Evolutionary conservation across 2,888 invertebrate species (phyloP).

Genomic region (Torymus tubicola): DNA sequence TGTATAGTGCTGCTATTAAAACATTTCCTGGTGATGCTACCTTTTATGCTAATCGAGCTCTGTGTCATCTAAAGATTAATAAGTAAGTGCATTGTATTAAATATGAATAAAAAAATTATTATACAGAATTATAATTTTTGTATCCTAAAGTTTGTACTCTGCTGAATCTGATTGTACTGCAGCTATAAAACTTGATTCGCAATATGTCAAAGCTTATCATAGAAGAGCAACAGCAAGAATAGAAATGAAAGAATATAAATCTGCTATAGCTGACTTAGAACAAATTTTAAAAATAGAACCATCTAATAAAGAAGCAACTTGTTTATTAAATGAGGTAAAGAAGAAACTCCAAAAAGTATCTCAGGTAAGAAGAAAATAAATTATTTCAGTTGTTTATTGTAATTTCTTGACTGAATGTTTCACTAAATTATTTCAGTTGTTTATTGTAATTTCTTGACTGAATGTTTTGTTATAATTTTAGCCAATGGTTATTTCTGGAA

Average conservation of each 20-base stretch:
- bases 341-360: conserved; percentile 76
- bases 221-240: conserved; percentile 88
- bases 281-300: conserved; percentile 87
- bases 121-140: conserved; percentile 9
- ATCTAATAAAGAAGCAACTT: conserved; percentile 83
- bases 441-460: conserved; percentile 51
- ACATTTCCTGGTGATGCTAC: conserved; percentile 87
- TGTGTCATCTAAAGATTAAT: conserved; percentile 89
- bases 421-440: conserved; percentile 45
- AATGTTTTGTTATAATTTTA: conserved; percentile 6
- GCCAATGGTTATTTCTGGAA: conserved; percentile 43
- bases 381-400: conserved; percentile 57
- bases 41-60: conserved; percentile 91
- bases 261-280: conserved; percentile 85
- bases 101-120: conserved; percentile 61
- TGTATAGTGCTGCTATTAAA: conserved; percentile 92
- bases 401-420: no score
- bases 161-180: conserved; percentile 89
- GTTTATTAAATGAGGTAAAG: conserved; percentile 80
- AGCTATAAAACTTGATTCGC: conserved; percentile 86
- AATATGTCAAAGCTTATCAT: conserved; percentile 90
- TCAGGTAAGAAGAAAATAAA: conserved; percentile 37
- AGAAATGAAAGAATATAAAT: conserved; percentile 83
- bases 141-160: conserved; percentile 79
- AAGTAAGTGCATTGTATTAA: conserved; percentile 79